Base-by-base conservation (phyloP, 2,797 vertebrate species). In the Gadopsis marmoratus region DNA sequence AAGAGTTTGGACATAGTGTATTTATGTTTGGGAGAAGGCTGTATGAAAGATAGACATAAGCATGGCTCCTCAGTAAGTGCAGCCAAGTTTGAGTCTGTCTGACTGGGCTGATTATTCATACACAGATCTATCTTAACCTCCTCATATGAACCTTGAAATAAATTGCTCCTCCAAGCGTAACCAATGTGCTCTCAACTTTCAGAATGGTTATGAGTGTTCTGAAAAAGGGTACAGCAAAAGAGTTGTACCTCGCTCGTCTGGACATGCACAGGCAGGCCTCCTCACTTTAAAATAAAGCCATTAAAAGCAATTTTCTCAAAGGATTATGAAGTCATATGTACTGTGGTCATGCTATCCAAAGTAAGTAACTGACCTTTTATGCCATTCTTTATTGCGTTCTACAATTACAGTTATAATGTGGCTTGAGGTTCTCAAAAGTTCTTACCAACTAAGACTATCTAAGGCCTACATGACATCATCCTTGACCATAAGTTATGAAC, bases 131-230 rank as follows among this genome's bases (percentile, higher is more conserved):
- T 60, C 71, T 78, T 86, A 79, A 86, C 86, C 83, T 80, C 76
- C 63, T 78, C 77, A 60, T 76, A 64, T 81, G 88, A 87, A 91
- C 85, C 85, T 81, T 89, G 71, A 90, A 88, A 89, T 88, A 87
- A 85, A 86, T 84, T 86, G 86, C 82, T 89, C 85, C 83, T 76
- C 64, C 83, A 75, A 83, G 88, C 91, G 88, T 79, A 88, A 89
- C 87, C 77, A 83, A 90, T 74, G 72, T 4, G 21, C 78, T 70
- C 77, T 83, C 55, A 71, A 85, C 56, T 86, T 84, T 81, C 29
- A 65, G 26, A 84, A 86, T 37, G 62, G 56, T 70, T 84, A 64
- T 53, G 74, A 70, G 79, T 71, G 62, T 50, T 85, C 71, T 70
- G 71, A 81, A 79, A 71, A 73, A 73, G 74, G 64, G 13, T 43